A percentile compares a stretch with the other conserved stretches of the same genome.
phyloP scores from a whole-genome alignment of 2,888 invertebrate species.

The Elgonia sp. region DNA sequence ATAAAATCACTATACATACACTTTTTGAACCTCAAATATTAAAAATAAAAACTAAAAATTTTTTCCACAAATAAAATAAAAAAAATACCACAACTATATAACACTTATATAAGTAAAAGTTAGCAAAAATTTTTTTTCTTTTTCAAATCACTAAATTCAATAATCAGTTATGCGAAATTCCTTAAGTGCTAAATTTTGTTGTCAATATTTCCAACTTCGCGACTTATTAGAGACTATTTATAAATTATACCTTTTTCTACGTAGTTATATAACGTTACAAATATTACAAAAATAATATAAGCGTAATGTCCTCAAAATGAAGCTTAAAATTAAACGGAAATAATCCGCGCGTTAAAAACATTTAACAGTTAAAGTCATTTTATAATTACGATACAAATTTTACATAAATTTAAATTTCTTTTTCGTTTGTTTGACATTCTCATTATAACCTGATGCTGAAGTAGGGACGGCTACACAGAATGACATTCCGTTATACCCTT shows the following conservation, averaged over 20 bases:
- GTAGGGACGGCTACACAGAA: conserved; percentile 69
- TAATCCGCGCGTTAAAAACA: neutral
- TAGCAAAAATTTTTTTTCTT: conserved; percentile 22
- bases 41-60: too few relatives aligned
- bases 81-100: neutral
- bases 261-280: neutral
- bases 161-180: conserved; percentile 65
- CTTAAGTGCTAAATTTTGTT: conserved; percentile 58
- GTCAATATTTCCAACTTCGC: conserved; percentile 59
- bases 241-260: conserved; percentile 43
- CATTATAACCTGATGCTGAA: conserved; percentile 65
- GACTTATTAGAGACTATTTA: conserved; percentile 51
- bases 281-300: neutral
- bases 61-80: neutral
- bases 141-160: conserved; percentile 59
- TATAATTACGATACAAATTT: conserved; percentile 59
- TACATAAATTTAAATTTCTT: conserved; percentile 60
- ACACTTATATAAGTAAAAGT: neutral
- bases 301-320: too few relatives aligned
- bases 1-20: too few relatives aligned
- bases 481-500: conserved; percentile 73
- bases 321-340: neutral
- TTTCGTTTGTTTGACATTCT: conserved; percentile 74
- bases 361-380: conserved; percentile 23
- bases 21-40: too few relatives aligned